Evolutionary conservation across 2,113 vertebrate genomes (phyloP), one percentile per base, ranked within the genome.

Genomic region (Hymenochirus boettgeri): DNA sequence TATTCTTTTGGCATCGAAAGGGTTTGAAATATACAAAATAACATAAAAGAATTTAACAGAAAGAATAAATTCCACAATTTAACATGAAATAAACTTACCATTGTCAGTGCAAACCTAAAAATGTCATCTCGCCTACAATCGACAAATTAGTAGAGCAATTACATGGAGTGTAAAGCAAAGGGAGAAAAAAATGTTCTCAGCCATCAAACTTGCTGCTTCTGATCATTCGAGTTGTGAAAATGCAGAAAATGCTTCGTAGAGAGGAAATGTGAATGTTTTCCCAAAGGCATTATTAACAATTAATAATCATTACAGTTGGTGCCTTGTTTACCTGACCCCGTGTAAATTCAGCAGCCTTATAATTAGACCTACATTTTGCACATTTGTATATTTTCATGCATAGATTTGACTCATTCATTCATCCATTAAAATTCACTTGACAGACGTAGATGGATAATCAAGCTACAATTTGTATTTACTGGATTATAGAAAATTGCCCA

Each of bases 261-360:
- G 76, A 65, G 82, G 73, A 82, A 84, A 76, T 66, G 70, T 77
- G 77, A 77, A 84, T 82, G 71, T 80, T 83, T 85, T 77, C 75
- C 77, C 81, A 86, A 87, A 89, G 85, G 87, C 86, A 82, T 89
- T 89, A 90, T 90, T 90, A 90, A 89, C 86, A 89, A 89, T 90
- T 90, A 90, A 88, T 89, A 89, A 89, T 85, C 87, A 89, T 89
- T 89, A 89, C 81, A 88, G 72, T 13, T 81, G 77, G 80, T 82
- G 84, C 74, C 85, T 89, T 90, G 87, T 90, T 90, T 90, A 89
- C 85, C 83, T 89, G 87, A 88, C 87, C 88, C 84, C 74, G 79
- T 83, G 78, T 85, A 88, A 89, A 88, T 88, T 85, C 79, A 85
- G 80, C 81, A 85, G 82, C 86, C 85, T 87, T 83, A 79, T 86